Percentiles rank a stretch among this genome's conserved stretches.
These are phyloP conservation scores for Hylaeus volcanicus DNA, from an alignment of 1,140 invertebrate species.

Conservation along the genomic window DNA sequence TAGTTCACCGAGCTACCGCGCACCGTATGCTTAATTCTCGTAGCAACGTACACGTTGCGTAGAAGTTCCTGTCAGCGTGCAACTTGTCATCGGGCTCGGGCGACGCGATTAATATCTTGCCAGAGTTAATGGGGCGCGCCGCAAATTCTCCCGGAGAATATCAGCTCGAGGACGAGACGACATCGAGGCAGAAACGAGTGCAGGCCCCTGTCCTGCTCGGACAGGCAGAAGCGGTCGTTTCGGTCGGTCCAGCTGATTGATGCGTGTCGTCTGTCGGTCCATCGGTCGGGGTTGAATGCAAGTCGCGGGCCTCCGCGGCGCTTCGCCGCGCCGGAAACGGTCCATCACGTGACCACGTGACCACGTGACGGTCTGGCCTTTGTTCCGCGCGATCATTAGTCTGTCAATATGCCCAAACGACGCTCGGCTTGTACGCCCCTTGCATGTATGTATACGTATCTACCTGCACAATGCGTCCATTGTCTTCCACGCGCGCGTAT, in stretches of 20 bases:
- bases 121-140: neutral
- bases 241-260: slow-evolving; percentile 71
- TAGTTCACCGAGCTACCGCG: too few species aligned
- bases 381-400: slow-evolving; percentile 80
- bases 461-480: slow-evolving; percentile 79
- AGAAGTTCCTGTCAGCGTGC: neutral
- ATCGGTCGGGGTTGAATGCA: slow-evolving; percentile 66
- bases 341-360: slow-evolving; percentile 79
- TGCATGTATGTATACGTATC: slow-evolving; percentile 64
- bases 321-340: slow-evolving; percentile 78
- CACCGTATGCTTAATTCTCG: neutral
- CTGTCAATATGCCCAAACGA: slow-evolving; percentile 81
- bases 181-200: slow-evolving; percentile 25
- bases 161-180: slow-evolving; percentile 24
- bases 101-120: neutral
- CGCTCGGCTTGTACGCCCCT: slow-evolving; percentile 70
- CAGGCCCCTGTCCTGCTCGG: slow-evolving; percentile 4
- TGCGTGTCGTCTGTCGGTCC: slow-evolving; percentile 69
- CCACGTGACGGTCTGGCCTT: slow-evolving; percentile 78
- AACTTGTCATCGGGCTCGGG: neutral
- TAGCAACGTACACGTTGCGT: too few species aligned
- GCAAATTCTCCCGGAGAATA: neutral
- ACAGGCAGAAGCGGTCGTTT: slow-evolving; percentile 56
- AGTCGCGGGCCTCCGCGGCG: slow-evolving; percentile 67
- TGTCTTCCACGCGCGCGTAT: slow-evolving; percentile 77